Base-by-base conservation (phyloP, 2,888 invertebrate genomes). In the Harmothoe impar region DNA sequence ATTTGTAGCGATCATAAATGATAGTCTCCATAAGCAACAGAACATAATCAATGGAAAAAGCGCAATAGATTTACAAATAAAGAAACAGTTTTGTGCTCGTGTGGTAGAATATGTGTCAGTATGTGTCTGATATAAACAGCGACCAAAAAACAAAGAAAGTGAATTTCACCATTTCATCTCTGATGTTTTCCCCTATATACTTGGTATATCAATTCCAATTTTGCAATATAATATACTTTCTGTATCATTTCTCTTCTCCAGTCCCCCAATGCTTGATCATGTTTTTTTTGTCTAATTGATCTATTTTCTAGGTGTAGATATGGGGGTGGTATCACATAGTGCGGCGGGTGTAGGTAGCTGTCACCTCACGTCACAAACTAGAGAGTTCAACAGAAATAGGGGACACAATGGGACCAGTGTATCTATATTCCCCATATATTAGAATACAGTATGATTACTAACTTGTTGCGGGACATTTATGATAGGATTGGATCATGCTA, bases 291-390 rank as follows among this genome's bases (percentile, higher is more conserved):
- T 5, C 25, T 72, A 15, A 72, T 72, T 72, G 25, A 25, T 72
- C 3, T 29, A 0, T 72, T 15, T 3, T 29, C 25, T n/a, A 72
- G 25, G 72, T 72, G 62, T 62, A n/a, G 1, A 62, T 20, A n/a
- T 62, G 15, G 62, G 23, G 62, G 62, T 62, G 62, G 72, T 72
- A 7, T 72, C 20, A 29, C 72, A 7, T 29, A 3, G 72, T 72
- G 72, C 72, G 72, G 72, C 72, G 0, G 20, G 72, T 72, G 72
- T 72, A 29, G 3, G 72, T 29, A 72, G 72, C 29, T 25, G 72
- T 5, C 72, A 72, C 72, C 72, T 72, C 72, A 72, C 72, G 25
- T 72, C 72, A 72, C 72, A 72, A 72, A 72, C 72, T 72, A 72
- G 25, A 72, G 31, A 29, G 72, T 62, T 15, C 3, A 43, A 29